phyloP scores from a whole-genome alignment of 2,113 vertebrate species.

The Pelecanus crispus region DNA sequence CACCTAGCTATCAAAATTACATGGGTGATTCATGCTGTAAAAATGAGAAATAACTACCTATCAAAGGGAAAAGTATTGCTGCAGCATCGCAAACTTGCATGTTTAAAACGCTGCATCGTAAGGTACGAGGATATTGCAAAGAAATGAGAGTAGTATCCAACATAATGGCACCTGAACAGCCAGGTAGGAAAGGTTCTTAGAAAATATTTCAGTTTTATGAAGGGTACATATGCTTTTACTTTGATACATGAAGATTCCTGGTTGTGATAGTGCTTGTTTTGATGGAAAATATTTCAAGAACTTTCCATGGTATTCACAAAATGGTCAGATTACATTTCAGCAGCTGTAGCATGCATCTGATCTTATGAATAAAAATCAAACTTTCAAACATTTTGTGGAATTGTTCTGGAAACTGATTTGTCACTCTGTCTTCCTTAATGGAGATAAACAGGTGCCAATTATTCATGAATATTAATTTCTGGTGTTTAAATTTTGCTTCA shows the following conservation, averaged over 20 bases:
- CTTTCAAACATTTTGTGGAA: neutral
- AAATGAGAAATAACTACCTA: neutral
- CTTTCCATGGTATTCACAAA: neutral
- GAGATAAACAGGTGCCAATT: neutral
- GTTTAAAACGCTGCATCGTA: constrained; percentile 11
- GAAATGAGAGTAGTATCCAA: neutral
- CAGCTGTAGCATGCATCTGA: neutral
- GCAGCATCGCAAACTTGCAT: constrained; percentile 57
- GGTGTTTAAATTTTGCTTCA: neutral
- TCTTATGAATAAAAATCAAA: constrained; percentile 26
- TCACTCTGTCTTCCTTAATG: neutral
- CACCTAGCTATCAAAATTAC: neutral
- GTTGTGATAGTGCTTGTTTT: neutral
- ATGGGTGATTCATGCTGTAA: neutral
- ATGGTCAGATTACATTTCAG: neutral
- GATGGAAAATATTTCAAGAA: constrained; percentile 22
- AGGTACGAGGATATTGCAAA: neutral
- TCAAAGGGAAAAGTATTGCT: constrained; percentile 26
- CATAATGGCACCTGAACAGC: neutral
- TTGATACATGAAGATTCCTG: neutral
- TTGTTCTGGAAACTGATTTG: neutral
- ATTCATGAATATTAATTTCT: neutral
- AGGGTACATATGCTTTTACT: neutral
- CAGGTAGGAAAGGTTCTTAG: neutral
- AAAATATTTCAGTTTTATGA: neutral